Evolutionary conservation across 2,113 vertebrate species (phyloP).

Genomic region (Megaptera novaeangliae): DNA sequence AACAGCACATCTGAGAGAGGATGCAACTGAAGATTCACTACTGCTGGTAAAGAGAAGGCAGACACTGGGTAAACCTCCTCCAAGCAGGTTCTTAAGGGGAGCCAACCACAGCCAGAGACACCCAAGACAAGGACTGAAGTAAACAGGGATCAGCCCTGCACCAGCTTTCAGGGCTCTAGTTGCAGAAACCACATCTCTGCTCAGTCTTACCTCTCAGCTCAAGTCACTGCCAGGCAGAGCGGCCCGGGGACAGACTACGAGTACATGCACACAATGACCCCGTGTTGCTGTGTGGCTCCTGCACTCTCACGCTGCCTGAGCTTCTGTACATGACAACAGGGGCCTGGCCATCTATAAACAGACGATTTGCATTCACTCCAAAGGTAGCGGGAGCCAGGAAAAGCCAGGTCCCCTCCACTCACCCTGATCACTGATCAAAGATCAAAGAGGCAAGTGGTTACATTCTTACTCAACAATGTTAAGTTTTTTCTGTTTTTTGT

Average conservation of each 20-base stretch:
- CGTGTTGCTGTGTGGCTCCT: background rate
- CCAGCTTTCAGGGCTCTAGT: background rate
- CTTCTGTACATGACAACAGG: background rate
- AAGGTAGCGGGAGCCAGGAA: constrained; percentile 24
- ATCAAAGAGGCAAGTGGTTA: constrained; percentile 31
- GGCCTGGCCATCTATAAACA: background rate
- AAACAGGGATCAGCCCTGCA: background rate
- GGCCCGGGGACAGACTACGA: background rate
- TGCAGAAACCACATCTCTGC: background rate
- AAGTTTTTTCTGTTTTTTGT: background rate
- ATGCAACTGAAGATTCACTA: background rate
- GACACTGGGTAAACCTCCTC: background rate
- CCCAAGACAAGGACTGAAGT: background rate
- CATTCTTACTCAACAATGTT: constrained; percentile 43
- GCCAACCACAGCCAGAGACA: background rate
- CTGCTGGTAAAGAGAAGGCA: background rate
- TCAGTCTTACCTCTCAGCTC: background rate
- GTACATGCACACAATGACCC: background rate
- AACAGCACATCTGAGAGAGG: background rate
- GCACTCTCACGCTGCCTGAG: background rate
- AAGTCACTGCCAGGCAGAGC: background rate
- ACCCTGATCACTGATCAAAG: constrained; percentile 10
- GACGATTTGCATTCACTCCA: background rate
- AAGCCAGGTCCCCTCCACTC: background rate
- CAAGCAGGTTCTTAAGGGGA: background rate